phyloP scores from a whole-genome alignment of 2,113 vertebrate species.

The Fregetta grallaria region DNA sequence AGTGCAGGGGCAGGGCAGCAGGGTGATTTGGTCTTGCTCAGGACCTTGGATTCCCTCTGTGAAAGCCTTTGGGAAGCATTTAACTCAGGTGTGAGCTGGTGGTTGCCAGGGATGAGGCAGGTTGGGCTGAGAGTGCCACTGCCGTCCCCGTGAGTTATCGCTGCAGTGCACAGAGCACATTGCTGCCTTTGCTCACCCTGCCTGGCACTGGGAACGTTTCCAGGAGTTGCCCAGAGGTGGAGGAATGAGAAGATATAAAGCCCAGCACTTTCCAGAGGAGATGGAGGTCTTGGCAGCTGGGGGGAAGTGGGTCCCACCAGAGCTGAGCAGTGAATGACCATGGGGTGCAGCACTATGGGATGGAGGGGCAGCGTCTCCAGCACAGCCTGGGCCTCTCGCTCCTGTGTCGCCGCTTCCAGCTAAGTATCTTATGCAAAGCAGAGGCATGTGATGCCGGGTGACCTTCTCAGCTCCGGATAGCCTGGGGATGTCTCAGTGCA shows the following conservation, averaged over 20 bases:
- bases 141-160: accelerated
- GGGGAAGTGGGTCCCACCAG: not conserved
- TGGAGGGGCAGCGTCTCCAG: not conserved
- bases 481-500: not conserved
- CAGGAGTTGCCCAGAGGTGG: not conserved
- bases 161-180: not conserved
- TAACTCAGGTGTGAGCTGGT: not conserved
- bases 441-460: accelerated
- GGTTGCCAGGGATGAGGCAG: not conserved
- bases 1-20: not conserved
- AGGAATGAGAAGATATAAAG: not conserved
- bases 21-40: not conserved
- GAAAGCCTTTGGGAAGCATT: not conserved
- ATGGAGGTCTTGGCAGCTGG: not conserved
- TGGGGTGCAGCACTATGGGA: not conserved
- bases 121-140: not conserved
- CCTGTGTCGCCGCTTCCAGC: not conserved
- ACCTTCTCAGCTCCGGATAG: not conserved
- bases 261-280: not conserved
- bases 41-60: not conserved
- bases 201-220: too few relatives aligned
- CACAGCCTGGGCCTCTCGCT: not conserved
- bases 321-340: not conserved
- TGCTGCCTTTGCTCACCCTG: not conserved
- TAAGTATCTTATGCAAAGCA: not conserved